phyloP scores from a whole-genome alignment of 2,797 vertebrate genomes.

The Silurus aristotelis region DNA sequence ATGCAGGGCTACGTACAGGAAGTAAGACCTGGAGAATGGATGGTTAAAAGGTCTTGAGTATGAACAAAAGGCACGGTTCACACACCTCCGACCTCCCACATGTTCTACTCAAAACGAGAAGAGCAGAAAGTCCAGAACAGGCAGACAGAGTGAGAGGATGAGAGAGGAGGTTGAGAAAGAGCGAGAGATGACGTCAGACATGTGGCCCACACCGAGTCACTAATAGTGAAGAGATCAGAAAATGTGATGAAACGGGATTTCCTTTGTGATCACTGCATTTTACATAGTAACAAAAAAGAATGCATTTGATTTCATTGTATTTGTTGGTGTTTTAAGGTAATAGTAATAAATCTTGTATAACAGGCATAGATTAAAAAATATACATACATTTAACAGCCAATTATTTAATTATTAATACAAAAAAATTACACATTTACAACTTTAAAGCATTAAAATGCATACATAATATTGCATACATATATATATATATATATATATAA shows the following conservation, averaged over 20 bases:
- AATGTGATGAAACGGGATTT: neutral
- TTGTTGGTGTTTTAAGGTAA: neutral
- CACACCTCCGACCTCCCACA: conserved; percentile 49
- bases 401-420: neutral
- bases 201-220: neutral
- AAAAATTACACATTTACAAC: too few species aligned
- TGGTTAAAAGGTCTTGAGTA: conserved; percentile 42
- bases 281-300: neutral
- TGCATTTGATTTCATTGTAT: neutral
- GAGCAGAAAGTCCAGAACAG: conserved; percentile 9
- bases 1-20: neutral
- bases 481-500: too few species aligned
- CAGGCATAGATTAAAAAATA: neutral
- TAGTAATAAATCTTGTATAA: too few species aligned
- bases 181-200: neutral
- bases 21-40: neutral
- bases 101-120: neutral
- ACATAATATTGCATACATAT: too few species aligned
- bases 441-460: too few species aligned
- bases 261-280: neutral
- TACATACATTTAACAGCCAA: neutral
- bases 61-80: conserved; percentile 2
- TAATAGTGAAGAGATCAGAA: neutral
- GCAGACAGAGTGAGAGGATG: neutral
- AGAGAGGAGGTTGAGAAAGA: conserved; percentile 24